Evolutionary conservation across 2,888 invertebrate species (phyloP), one percentile per base, ranked within the genome.

Genomic region (Drosophila robusta): DNA sequence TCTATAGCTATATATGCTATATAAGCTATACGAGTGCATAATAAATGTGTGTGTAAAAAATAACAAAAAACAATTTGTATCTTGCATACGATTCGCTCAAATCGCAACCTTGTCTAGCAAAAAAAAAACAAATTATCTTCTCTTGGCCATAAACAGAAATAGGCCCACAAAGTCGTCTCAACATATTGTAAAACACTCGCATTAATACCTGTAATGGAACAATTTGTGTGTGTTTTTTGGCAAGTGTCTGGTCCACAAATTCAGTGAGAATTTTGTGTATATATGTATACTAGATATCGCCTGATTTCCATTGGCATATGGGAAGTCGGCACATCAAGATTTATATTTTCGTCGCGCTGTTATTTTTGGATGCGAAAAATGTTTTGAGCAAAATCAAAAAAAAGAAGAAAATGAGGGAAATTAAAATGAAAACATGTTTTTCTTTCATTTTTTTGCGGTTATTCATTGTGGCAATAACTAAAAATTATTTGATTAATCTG

Each of bases 261-360:
- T 29, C 29, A 9, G 29, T 9, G 29, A 29, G 29, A 9, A 49
- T 45, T 46, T 36, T 68, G 8, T 55, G n/a, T 32, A 46, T 54
- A 49, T 32, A 32, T 54, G 29, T 55, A 52, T 61, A 66, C 54
- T 70, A 51, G 47, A 73, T 61, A 70, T 66, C 56, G 67, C 46
- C 65, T 55, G 82, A 69, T 75, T 74, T 75, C 85, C 68, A 81
- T 85, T 64, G 67, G 66, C 70, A 87, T 82, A 72, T 78, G 71
- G 83, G 58, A 72, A 61, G 75, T 69, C 75, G 75, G 51, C 65
- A 70, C 65, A 71, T 65, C 63, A 60, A 72, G 55, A 67, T 81
- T 67, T 82, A 73, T 82, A 73, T 78, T 65, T 77, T 66, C 14
- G 47, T 70, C 45, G 22, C 45, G 45, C 69, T 87, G 69, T 76